Evolutionary conservation across 35 echinoderm and acorn worm genomes (phyloP), one percentile per base, ranked within the genome.

Genomic region (Lytechinus pictus): DNA sequence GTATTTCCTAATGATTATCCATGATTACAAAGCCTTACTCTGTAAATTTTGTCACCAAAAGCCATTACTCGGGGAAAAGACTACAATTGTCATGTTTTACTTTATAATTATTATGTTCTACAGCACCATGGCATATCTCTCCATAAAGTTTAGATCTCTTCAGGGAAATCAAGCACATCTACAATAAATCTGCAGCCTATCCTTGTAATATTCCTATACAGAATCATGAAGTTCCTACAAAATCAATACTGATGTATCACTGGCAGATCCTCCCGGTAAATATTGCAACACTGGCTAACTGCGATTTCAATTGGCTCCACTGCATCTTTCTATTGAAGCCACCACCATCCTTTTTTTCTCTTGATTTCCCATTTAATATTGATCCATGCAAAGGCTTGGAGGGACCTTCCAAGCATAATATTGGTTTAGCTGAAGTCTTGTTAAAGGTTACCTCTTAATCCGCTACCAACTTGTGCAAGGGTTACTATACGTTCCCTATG

Each of bases 351-450:
- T 79, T 79, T 24, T 79, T 24, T 79, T 24, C 19, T 14, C n/a
- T 16, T 79, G 66, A 79, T 79, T 79, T 79, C 66, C 66, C 3
- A 79, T 79, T 79, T 6, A 79, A 79, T 79, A 79, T 79, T 79
- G 66, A 79, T 79, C 21, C n/a, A 24, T 79, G 66, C 66, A 79
- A 79, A 79, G 66, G 66, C 66, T 79, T 79, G 66, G 66, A 79
- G 66, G 66, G 19, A 16, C 66, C 66, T 24, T 79, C 66, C n/a
- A 79, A 79, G 66, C 66, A 79, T 79, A 79, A 79, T 79, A 79
- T 79, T 79, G 66, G 66, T 79, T 79, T 79, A 79, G 66, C 66
- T 79, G 66, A 79, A 79, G 66, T 79, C 66, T 79, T 79, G 66
- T 79, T 72, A 79, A 79, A 79, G 66, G 66, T 79, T 79, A 79